Evolutionary conservation across 2,797 vertebrate genomes (phyloP).

Genomic region (Philypnodon macrostomus): DNA sequence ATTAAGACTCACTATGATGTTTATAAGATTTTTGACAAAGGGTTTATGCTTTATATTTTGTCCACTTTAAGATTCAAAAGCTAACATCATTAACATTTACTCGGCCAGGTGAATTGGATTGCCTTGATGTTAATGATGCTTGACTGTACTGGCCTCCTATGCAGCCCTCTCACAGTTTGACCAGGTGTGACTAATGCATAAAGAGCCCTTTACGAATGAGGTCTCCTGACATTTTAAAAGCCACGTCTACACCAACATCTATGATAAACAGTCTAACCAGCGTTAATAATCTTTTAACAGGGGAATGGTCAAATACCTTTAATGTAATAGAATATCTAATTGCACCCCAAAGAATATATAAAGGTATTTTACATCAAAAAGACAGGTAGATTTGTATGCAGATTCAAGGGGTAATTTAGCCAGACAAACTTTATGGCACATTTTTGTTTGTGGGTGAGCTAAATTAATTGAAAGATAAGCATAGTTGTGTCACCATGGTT

Average conservation of each 20-base stretch:
- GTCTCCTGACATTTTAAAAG: conserved; percentile 13
- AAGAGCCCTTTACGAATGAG: conserved; percentile 4
- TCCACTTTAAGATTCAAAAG: background rate
- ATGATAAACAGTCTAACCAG: conserved; percentile 34
- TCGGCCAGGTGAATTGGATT: background rate
- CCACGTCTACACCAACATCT: conserved; percentile 25
- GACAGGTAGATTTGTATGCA: conserved; percentile 7
- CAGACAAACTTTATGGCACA: conserved; percentile 13
- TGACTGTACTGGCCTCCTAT: background rate
- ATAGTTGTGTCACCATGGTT: conserved; percentile 15
- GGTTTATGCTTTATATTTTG: no score
- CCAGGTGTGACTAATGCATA: conserved; percentile 2
- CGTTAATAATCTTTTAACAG: conserved; percentile 24
- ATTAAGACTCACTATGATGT: no score
- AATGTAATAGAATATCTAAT: conserved; percentile 21
- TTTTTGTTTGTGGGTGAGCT: conserved; percentile 32
- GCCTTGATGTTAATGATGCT: background rate
- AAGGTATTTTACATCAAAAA: conserved; percentile 31
- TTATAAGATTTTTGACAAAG: no score
- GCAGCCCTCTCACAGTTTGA: conserved; percentile 1
- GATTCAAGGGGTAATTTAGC: conserved; percentile 15
- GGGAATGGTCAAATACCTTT: background rate
- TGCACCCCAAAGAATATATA: conserved; percentile 29
- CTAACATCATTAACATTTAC: no score
- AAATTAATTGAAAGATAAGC: conserved; percentile 37